phyloP scores from a whole-genome alignment of 2,888 invertebrate species.

The Anthrax anthrax region DNA sequence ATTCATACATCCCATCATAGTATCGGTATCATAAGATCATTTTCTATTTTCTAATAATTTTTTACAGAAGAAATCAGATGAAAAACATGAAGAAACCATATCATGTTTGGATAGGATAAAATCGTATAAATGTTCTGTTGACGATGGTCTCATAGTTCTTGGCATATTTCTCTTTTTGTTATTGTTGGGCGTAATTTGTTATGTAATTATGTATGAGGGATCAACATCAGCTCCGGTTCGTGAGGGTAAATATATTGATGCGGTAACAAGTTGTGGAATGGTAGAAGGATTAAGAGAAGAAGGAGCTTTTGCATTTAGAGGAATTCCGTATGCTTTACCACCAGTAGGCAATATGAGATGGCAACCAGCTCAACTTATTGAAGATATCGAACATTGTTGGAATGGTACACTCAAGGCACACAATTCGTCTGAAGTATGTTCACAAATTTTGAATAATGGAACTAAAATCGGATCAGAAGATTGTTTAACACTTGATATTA shows the following conservation, averaged over 20 bases:
- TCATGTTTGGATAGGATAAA: conserved; percentile 45
- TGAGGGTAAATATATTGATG: conserved; percentile 56
- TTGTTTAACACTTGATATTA: conserved; percentile 68
- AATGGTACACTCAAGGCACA: conserved; percentile 56
- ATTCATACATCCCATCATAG: too few species aligned
- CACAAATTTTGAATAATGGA: conserved; percentile 54
- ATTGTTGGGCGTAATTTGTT: conserved; percentile 46
- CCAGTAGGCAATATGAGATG: conserved; percentile 56
- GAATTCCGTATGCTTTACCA: conserved; percentile 66
- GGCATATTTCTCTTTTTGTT: conserved; percentile 46
- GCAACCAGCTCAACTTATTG: conserved; percentile 50
- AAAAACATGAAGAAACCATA: conserved; percentile 21
- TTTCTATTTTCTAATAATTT: not conserved
- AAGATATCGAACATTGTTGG: conserved; percentile 62
- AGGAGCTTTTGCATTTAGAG: conserved; percentile 64
- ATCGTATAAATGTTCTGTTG: conserved; percentile 51
- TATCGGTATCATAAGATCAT: too few species aligned
- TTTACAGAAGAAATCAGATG: conserved; percentile 23
- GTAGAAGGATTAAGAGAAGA: conserved; percentile 68
- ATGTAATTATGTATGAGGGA: conserved; percentile 46
- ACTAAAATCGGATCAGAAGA: conserved; percentile 59
- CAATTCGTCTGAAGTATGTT: conserved; percentile 50
- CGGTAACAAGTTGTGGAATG: conserved; percentile 61
- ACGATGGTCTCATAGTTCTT: conserved; percentile 42
- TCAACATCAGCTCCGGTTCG: conserved; percentile 46